These are phyloP conservation scores for Diachasma alloeum DNA, from an alignment of 1,140 invertebrate genomes.

Conservation along the genomic window DNA sequence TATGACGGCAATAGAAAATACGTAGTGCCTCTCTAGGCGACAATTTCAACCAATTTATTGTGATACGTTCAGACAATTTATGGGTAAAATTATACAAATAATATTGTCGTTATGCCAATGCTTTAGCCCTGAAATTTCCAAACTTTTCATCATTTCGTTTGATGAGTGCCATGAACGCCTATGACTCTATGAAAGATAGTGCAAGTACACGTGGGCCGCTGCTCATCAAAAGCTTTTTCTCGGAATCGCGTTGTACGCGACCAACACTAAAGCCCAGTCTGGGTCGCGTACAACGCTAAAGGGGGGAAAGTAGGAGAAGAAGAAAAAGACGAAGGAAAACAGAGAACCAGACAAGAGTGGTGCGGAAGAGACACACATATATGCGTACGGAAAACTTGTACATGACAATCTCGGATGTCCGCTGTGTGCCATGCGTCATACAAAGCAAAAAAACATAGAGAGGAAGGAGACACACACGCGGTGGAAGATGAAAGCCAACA, in stretches of 20 bases:
- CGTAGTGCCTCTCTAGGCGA: background rate
- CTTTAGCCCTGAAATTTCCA: background rate
- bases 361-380: constrained; percentile 11
- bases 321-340: background rate
- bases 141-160: background rate
- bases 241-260: background rate
- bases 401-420: constrained; percentile 44
- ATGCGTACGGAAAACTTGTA: constrained; percentile 45
- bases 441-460: constrained; percentile 37
- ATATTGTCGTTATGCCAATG: background rate
- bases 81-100: background rate
- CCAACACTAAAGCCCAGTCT: background rate
- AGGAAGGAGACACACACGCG: background rate
- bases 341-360: constrained; percentile 25
- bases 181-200: constrained; percentile 2
- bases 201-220: constrained; percentile 27
- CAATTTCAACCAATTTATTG: background rate
- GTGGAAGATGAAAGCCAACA: background rate
- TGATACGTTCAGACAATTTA: background rate
- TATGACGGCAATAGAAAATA: background rate
- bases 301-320: background rate
- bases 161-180: background rate
- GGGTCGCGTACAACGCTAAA: background rate
- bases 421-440: constrained; percentile 38
- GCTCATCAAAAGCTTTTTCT: constrained; percentile 5